Evolutionary conservation across 2,797 vertebrate species (phyloP).

Genomic region (Choloepus didactylus): DNA sequence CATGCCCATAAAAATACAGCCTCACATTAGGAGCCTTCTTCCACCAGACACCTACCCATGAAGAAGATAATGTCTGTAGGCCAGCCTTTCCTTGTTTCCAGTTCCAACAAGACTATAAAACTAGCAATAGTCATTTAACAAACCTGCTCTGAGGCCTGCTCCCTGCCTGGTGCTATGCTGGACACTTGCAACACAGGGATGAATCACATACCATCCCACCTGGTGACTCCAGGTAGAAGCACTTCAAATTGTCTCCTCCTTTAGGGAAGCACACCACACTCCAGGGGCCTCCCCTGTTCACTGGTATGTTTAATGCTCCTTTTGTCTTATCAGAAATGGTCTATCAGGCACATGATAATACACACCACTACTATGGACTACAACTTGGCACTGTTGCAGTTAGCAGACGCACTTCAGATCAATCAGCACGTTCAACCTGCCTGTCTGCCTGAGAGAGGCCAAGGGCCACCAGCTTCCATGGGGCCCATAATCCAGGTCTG

Average conservation of each 20-base stretch:
- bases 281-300: neutral
- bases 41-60: neutral
- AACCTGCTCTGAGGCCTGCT: neutral
- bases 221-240: neutral
- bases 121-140: neutral
- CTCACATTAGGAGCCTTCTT: neutral
- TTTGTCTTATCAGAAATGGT: slow-evolving; percentile 79
- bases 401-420: slow-evolving; percentile 72
- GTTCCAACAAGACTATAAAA: neutral
- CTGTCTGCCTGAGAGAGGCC: slow-evolving; percentile 73
- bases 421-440: slow-evolving; percentile 68
- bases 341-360: slow-evolving; percentile 76
- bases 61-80: neutral
- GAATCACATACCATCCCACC: neutral
- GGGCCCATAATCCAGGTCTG: slow-evolving; percentile 74
- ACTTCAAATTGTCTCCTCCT: neutral
- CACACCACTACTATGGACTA: slow-evolving; percentile 80
- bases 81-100: neutral
- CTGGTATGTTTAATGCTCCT: neutral
- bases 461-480: slow-evolving; percentile 74
- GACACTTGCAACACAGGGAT: neutral
- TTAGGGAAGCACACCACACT: neutral
- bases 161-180: accelerated
- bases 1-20: neutral
- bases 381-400: slow-evolving; percentile 81